Evolutionary conservation across 1,140 invertebrate species (phyloP).

Genomic region (Atta texana): DNA sequence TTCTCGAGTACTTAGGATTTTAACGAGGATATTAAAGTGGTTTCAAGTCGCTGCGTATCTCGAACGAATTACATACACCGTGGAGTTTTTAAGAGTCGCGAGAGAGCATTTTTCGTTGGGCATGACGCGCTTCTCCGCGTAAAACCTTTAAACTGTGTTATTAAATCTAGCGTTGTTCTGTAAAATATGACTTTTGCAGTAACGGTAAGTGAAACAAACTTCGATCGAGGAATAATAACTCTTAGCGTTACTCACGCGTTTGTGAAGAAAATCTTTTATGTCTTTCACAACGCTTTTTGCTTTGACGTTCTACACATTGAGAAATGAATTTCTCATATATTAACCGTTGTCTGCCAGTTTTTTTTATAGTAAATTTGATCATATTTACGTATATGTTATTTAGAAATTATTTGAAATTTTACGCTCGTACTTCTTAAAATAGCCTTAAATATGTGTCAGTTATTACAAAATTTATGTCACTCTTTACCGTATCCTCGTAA

Average conservation of each 20-base stretch:
- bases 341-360: background rate
- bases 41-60: conserved; percentile 74
- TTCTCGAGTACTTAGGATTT: conserved; percentile 67
- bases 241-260: background rate
- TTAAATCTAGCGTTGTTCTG: conserved; percentile 37
- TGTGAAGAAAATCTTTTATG: background rate
- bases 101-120: conserved; percentile 49
- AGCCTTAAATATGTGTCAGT: conserved; percentile 46
- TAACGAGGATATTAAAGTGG: conserved; percentile 80
- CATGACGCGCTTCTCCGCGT: background rate
- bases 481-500: background rate
- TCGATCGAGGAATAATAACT: conserved; percentile 25
- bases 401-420: conserved; percentile 36
- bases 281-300: background rate
- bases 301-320: background rate
- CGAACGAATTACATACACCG: conserved; percentile 76
- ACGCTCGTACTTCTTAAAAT: conserved; percentile 37
- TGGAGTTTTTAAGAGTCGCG: conserved; percentile 58
- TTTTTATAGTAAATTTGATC: conserved; percentile 23
- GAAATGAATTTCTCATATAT: conserved; percentile 11
- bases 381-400: conserved; percentile 21
- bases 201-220: conserved; percentile 1
- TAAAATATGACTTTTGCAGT: conserved; percentile 46
- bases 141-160: conserved; percentile 40
- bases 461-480: conserved; percentile 43